Conservation (phyloP, 2,113 vertebrate genomes). For the Bos indicus region DNA sequence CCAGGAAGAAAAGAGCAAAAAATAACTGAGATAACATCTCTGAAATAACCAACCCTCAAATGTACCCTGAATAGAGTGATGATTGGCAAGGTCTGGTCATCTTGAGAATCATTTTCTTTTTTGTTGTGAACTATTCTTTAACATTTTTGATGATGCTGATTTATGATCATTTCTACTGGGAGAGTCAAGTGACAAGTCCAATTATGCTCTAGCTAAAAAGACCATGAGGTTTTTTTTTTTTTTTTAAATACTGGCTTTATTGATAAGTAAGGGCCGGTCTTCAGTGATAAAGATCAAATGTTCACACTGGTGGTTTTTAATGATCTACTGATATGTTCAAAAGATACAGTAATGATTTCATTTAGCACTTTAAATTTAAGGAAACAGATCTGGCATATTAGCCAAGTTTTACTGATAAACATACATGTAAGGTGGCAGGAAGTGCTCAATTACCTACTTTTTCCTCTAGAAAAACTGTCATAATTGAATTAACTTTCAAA, state of each 20-base stretch:
- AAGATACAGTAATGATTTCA: neutral
- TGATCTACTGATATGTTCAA: neutral
- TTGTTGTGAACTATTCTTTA: neutral
- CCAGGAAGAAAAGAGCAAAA: neutral
- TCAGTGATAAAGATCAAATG: neutral
- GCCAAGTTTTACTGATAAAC: slow-evolving; percentile 40
- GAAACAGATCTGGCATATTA: slow-evolving; percentile 42
- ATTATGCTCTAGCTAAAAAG: slow-evolving; percentile 30
- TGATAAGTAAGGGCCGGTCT: neutral
- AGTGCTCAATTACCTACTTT: neutral
- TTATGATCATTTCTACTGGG: slow-evolving; percentile 20
- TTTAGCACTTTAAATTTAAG: slow-evolving; percentile 49
- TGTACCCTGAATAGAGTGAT: neutral
- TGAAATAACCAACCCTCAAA: neutral
- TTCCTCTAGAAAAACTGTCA: neutral
- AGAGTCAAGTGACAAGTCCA: neutral
- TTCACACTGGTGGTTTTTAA: slow-evolving; percentile 31
- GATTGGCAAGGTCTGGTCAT: neutral
- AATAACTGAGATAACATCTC: neutral
- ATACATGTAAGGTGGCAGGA: slow-evolving; percentile 21
- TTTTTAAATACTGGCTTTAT: neutral
- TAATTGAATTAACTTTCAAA: neutral
- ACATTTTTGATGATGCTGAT: neutral
- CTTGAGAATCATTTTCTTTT: neutral
- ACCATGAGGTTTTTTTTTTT: neutral